Evolutionary conservation across 2,797 vertebrate genomes (phyloP), one percentile per base, ranked within the genome.

Genomic region (Chelidonichthys spinosus): DNA sequence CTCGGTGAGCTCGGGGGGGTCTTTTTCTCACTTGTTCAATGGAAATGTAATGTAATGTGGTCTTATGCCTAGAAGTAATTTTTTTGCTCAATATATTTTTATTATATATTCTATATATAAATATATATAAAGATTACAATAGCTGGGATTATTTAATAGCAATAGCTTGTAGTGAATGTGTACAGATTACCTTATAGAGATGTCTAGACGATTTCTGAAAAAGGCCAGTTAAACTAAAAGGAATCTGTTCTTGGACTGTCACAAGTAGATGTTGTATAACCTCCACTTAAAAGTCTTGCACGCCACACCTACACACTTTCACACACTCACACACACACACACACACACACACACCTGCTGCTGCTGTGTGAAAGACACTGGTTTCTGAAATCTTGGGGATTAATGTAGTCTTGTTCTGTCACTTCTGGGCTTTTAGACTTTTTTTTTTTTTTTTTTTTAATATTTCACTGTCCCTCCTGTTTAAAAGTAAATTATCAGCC

Each of bases 91-190:
- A 89, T 94, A 92, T 95, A 94, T 94, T 94, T 93, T 94, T 94
- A 94, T 93, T 95, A 94, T 94, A 94, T 94, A 94, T 94, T 93
- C 89, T 93, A 92, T 94, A 94, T 92, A 94, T 91, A 93, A 90
- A 93, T 93, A 94, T 94, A 95, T 92, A 94, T 93, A 92, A 88
- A 94, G 90, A 92, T 90, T 92, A 92, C 91, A 91, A 93, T 92
- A 92, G 93, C 92, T 94, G 94, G 95, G 95, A 96, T 94, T 96
- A 94, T 96, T 97, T 96, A 96, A 97, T 97, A 97, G 97, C 96
- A 98, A 98, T 98, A 97, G 96, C 95, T 94, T 92, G 94, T 96
- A 96, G 96, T 96, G 93, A 95, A 93, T 94, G 94, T 97, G 96
- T 96, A 95, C 95, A 96, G 95, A 94, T 90, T 87, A 94, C 94